A percentile compares a stretch with the other conserved stretches of the same genome.
These are phyloP conservation scores for Aphis gossypii DNA, from an alignment of 1,140 invertebrate species.

Conservation along the genomic window DNA sequence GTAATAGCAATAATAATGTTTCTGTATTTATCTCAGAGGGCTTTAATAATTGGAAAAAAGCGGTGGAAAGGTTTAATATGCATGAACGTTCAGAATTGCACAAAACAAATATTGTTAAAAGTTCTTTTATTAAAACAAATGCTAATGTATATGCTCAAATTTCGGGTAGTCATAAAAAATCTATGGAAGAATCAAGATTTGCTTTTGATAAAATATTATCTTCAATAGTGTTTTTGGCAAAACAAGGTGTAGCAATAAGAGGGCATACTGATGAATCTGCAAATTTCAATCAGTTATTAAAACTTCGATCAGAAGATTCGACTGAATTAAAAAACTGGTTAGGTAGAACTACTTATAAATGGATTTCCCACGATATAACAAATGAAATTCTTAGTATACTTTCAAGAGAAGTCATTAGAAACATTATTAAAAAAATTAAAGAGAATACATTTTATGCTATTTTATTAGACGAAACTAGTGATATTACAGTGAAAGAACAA, in stretches of 20 bases:
- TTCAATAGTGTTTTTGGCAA: constrained; percentile 21
- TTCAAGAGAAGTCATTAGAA: constrained; percentile 15
- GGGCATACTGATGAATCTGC: constrained; percentile 3
- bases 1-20: constrained; percentile 22
- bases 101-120: neutral
- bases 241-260: constrained; percentile 8
- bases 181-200: constrained; percentile 21
- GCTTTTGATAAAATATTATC: constrained; percentile 23
- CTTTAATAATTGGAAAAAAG: constrained; percentile 21
- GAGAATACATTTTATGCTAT: constrained; percentile 51
- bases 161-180: neutral
- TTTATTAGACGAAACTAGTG: constrained; percentile 54
- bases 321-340: constrained; percentile 18
- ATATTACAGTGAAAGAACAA: constrained; percentile 54
- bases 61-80: constrained; percentile 9
- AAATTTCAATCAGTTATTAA: constrained; percentile 33
- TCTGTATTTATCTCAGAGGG: constrained; percentile 1
- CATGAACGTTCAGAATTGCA: constrained; percentile 16
- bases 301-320: constrained; percentile 11
- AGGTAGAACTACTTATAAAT: constrained; percentile 1
- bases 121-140: constrained; percentile 26
- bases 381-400: constrained; percentile 28
- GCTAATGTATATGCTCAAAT: constrained; percentile 20
- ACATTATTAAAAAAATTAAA: constrained; percentile 43
- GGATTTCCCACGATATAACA: neutral